A percentile compares a stretch with the other conserved stretches of the same genome.
Conservation (phyloP, 1,140 invertebrate genomes). For the Drosophila melanogaster region DNA sequence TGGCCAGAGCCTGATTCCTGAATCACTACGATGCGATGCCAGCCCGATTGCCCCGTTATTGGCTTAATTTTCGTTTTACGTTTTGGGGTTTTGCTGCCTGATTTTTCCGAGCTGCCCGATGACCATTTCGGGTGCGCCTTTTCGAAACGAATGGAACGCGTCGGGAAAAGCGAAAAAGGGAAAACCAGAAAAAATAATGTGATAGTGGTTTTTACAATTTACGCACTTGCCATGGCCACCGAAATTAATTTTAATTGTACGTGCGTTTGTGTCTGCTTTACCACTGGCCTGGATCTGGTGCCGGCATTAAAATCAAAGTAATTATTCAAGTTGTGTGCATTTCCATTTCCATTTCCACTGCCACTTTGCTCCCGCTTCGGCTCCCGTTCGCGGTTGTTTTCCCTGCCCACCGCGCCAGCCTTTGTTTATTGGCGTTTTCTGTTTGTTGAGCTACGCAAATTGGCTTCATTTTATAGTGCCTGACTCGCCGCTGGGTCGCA, state of each 20-base stretch:
- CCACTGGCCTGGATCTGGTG: constrained; percentile 32
- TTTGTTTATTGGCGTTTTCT: constrained; percentile 47
- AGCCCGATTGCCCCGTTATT: constrained; percentile 53
- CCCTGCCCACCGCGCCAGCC: not conserved
- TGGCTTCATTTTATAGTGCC: constrained; percentile 71
- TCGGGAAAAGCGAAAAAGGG: constrained; percentile 10
- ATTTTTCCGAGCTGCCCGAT: constrained; percentile 44
- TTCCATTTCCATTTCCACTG: constrained; percentile 16
- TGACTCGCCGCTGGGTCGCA: constrained; percentile 48
- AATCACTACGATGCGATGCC: constrained; percentile 28
- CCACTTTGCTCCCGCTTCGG: constrained; percentile 1
- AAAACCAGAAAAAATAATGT: constrained; percentile 70
- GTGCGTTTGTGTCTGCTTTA: constrained; percentile 33
- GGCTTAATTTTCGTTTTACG: constrained; percentile 79
- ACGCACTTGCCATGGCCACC: constrained; percentile 70
- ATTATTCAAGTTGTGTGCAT: constrained; percentile 74
- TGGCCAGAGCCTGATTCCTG: constrained; percentile 40
- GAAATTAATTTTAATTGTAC: constrained; percentile 81
- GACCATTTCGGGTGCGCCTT: constrained; percentile 32
- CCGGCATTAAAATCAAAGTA: constrained; percentile 76
- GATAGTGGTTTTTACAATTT: constrained; percentile 81
- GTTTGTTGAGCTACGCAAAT: constrained; percentile 61
- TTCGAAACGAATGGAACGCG: constrained; percentile 6
- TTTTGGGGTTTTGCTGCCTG: constrained; percentile 61
- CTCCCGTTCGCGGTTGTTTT: constrained; percentile 13